Conservation (phyloP, 2,113 vertebrate species). For the Poecilia latipinna region DNA sequence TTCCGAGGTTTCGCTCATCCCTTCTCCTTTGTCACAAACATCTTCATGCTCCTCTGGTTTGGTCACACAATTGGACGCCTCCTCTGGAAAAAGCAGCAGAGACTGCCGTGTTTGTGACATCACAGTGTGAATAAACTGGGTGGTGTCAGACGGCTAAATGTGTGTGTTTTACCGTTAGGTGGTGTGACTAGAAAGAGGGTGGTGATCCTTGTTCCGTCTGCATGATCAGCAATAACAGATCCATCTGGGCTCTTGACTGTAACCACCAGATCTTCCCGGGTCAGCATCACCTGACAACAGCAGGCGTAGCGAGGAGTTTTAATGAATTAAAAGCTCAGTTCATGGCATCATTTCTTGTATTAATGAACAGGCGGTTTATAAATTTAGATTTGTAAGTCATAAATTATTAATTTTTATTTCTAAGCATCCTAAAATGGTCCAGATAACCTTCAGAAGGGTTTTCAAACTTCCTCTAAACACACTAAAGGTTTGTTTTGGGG, state of each 20-base stretch:
- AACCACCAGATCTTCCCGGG: constrained; percentile 87
- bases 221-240: constrained; percentile 86
- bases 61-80: constrained; percentile 11
- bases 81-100: constrained; percentile 41
- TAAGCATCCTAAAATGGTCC: too few relatives aligned
- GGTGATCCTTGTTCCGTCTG: constrained; percentile 92
- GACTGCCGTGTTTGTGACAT: neutral
- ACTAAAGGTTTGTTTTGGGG: too few relatives aligned
- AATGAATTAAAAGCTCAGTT: neutral
- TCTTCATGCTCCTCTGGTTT: constrained; percentile 3
- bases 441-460: too few relatives aligned
- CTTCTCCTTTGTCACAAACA: neutral
- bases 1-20: neutral
- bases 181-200: constrained; percentile 80
- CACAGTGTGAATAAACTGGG: too few relatives aligned
- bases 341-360: neutral
- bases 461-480: too few relatives aligned
- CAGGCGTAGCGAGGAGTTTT: neutral
- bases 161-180: constrained; percentile 5
- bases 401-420: too few relatives aligned
- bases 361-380: neutral
- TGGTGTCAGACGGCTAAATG: neutral
- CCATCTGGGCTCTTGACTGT: constrained; percentile 81
- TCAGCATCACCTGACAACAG: constrained; percentile 84
- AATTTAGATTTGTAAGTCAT: too few relatives aligned